These are phyloP conservation scores for Mugil cephalus DNA, from an alignment of 2,113 vertebrate genomes.

Conservation along the genomic window DNA sequence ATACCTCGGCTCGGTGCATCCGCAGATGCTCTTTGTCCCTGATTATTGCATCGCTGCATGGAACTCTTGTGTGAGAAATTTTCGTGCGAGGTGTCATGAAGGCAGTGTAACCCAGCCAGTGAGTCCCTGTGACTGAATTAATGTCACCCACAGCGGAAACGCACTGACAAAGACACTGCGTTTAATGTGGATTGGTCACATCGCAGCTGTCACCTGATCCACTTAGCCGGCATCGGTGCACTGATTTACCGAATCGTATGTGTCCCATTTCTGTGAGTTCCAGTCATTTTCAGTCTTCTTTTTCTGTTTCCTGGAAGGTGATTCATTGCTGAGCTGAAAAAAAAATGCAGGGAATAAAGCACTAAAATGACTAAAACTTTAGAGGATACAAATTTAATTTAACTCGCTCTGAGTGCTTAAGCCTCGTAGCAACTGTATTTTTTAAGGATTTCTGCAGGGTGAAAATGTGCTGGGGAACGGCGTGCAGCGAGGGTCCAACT, in stretches of 20 bases:
- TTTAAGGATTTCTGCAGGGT: not conserved
- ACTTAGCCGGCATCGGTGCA: not conserved
- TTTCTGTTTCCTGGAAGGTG: constrained; percentile 11
- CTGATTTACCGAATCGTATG: constrained; percentile 1
- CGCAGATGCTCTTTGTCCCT: constrained; percentile 14
- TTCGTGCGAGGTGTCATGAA: not conserved
- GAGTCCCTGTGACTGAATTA: not conserved
- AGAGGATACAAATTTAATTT: not conserved
- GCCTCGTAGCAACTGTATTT: no score
- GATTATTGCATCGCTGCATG: not conserved
- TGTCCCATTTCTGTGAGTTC: constrained; percentile 5
- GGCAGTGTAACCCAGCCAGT: not conserved
- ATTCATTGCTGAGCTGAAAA: constrained; percentile 5
- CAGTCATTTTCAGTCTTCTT: constrained; percentile 6
- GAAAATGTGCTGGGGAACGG: not conserved
- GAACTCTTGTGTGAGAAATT: not conserved
- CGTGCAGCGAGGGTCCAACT: not conserved
- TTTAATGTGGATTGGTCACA: constrained; percentile 10
- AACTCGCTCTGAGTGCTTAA: not conserved
- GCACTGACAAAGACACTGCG: constrained; percentile 2
- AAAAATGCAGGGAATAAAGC: not conserved
- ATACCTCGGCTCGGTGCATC: not conserved
- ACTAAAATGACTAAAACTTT: constrained; percentile 14
- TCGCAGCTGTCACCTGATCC: constrained; percentile 8
- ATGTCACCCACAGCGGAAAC: constrained; percentile 15